phyloP scores from a whole-genome alignment of 2,797 vertebrate species.

The Diglossa cyanea region DNA sequence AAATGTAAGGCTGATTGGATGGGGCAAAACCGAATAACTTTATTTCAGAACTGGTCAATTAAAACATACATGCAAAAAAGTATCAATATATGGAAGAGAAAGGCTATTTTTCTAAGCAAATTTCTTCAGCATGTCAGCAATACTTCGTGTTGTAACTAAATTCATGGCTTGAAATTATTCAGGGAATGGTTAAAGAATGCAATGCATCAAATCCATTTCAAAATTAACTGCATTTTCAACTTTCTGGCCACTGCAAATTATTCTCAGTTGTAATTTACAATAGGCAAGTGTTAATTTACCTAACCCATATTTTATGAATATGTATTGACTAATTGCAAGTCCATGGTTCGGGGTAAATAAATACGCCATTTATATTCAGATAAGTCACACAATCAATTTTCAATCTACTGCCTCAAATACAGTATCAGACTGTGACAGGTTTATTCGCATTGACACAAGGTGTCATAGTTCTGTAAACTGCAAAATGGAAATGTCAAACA shows the following conservation, averaged over 20 bases:
- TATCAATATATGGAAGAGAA: conserved; percentile 15
- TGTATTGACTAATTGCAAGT: conserved; percentile 58
- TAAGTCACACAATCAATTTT: conserved; percentile 60
- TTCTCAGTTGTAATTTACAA: conserved; percentile 57
- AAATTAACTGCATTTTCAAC: conserved; percentile 32
- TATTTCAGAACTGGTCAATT: conserved; percentile 18
- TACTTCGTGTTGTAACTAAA: not conserved
- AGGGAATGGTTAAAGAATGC: conserved; percentile 47
- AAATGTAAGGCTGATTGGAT: not conserved
- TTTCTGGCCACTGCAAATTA: conserved; percentile 25
- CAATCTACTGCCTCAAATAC: conserved; percentile 43
- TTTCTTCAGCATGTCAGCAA: conserved; percentile 32
- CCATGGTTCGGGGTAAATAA: conserved; percentile 43
- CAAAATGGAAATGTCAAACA: not conserved
- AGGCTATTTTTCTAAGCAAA: conserved; percentile 20
- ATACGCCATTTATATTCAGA: conserved; percentile 33
- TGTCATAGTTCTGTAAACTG: conserved; percentile 40
- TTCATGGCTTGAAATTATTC: conserved; percentile 60
- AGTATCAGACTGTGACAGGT: conserved; percentile 21
- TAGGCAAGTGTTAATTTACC: conserved; percentile 59
- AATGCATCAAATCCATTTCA: conserved; percentile 27
- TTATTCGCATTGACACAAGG: conserved; percentile 41
- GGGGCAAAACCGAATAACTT: not conserved
- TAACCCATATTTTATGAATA: conserved; percentile 64
- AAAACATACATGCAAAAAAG: conserved; percentile 27